Evolutionary conservation across 2,888 invertebrate genomes (phyloP).

Genomic region (Hirtodrosophila confusa): DNA sequence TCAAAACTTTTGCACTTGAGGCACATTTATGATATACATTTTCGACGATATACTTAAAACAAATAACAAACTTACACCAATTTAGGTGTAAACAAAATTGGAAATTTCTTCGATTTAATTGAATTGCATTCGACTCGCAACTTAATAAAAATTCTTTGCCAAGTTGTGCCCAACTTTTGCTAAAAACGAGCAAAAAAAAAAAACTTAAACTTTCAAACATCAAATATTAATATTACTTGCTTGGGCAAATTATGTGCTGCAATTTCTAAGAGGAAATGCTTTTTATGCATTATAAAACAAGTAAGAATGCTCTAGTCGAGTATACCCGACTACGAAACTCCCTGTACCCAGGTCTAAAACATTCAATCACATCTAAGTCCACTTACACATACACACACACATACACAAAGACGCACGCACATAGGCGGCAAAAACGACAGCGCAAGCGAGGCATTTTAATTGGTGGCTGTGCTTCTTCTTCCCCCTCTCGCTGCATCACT

Average conservation of each 20-base stretch:
- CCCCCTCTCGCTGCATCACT: too few relatives aligned
- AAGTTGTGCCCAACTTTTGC: constrained; percentile 11
- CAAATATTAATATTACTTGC: constrained; percentile 1
- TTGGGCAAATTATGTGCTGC: constrained; percentile 10
- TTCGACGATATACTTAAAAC: too few relatives aligned
- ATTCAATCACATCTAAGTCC: too few relatives aligned
- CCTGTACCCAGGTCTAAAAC: too few relatives aligned
- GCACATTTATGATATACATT: neutral
- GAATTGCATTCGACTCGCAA: neutral
- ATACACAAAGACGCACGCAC: too few relatives aligned
- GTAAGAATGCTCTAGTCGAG: too few relatives aligned
- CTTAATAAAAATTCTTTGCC: constrained; percentile 14
- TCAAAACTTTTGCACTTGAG: neutral
- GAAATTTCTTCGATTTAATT: neutral
- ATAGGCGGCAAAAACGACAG: too few relatives aligned
- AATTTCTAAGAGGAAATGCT: constrained; percentile 29
- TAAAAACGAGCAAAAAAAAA: neutral
- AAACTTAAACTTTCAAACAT: constrained; percentile 1
- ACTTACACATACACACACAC: too few relatives aligned
- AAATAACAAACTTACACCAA: too few relatives aligned
- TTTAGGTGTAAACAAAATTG: neutral
- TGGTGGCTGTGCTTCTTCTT: too few relatives aligned
- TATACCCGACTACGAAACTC: too few relatives aligned
- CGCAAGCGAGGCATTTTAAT: too few relatives aligned
- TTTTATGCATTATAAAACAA: constrained; percentile 27